Evolutionary conservation across 2,888 invertebrate genomes (phyloP).

Genomic region (Zygogramma bicolorata): DNA sequence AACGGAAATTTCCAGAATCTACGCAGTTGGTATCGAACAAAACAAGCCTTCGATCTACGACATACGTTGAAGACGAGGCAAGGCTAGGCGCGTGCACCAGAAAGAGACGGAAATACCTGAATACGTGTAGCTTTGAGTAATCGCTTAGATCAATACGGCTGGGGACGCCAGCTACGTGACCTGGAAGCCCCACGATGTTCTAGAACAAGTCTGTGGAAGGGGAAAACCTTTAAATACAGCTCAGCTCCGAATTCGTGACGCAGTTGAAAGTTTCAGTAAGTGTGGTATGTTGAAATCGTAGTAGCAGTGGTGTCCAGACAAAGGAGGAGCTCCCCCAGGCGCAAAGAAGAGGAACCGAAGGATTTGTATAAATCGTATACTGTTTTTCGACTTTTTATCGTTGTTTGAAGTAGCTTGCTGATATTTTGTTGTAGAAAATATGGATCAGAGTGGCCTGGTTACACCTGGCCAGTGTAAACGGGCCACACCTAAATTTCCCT

Average conservation of each 20-base stretch:
- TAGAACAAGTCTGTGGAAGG: conserved; percentile 19
- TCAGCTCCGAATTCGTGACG: background rate
- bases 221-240: conserved; percentile 24
- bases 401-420: conserved; percentile 24
- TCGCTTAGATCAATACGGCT: conserved; percentile 5
- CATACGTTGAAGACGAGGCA: background rate
- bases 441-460: conserved; percentile 14
- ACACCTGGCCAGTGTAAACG: conserved; percentile 39
- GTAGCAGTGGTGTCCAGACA: conserved; percentile 2
- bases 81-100: background rate
- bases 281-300: background rate
- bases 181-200: background rate
- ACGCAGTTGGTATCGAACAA: conserved; percentile 6
- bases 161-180: background rate
- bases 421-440: conserved; percentile 24
- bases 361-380: conserved; percentile 17
- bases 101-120: background rate
- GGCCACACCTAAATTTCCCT: conserved; percentile 5
- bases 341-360: conserved; percentile 5
- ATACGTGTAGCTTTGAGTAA: background rate
- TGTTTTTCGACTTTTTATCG: background rate
- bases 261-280: conserved; percentile 8
- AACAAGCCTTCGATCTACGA: background rate
- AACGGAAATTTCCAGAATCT: conserved; percentile 14
- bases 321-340: background rate